Evolutionary conservation across 2,888 invertebrate genomes (phyloP), one percentile per base, ranked within the genome.

Genomic region (Andrena minutula): DNA sequence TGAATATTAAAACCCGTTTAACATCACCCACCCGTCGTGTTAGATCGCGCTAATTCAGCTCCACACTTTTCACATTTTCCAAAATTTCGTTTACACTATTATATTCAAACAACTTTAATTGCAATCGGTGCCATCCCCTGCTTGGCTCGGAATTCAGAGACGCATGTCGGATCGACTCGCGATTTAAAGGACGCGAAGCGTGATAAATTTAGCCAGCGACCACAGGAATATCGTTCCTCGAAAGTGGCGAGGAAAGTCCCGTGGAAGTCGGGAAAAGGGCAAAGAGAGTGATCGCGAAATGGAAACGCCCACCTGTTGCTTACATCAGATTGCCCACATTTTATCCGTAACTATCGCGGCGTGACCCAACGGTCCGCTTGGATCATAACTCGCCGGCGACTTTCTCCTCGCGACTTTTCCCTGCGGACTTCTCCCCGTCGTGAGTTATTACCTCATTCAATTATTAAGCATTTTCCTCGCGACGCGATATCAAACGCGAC

Each of bases 261-360:
- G 5, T 12, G 8, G 68, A 66, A 60, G 66, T 30, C 30, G 66
- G 26, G 8, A 65, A 81, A 56, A 30, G 32, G 51, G 51, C 23
- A 2, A 8, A 60, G 71, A 56, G 66, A 74, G 70, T n/a, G 23
- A 53, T 53, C 72, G 71, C 64, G 66, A 47, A 75, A 76, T 78
- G 85, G 89, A 81, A 86, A 89, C 90, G 88, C 88, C 90, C 87
- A 90, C 90, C 89, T 90, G 90, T 90, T 90, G 90, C 90, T 87
- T 82, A 75, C 84, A 82, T 83, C 85, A 78, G 82, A 78, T 79
- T 80, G 81, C 83, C 85, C 80, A 85, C 82, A 78, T 85, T 83
- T 84, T 71, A 78, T 69, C 79, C 75, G 63, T 75, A 76, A 85
- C 83, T 86, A 86, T 83, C 78, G 75, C 75, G 30, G 32, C 58